phyloP scores from a whole-genome alignment of 2,797 vertebrate species.

The Galago senegalensis region DNA sequence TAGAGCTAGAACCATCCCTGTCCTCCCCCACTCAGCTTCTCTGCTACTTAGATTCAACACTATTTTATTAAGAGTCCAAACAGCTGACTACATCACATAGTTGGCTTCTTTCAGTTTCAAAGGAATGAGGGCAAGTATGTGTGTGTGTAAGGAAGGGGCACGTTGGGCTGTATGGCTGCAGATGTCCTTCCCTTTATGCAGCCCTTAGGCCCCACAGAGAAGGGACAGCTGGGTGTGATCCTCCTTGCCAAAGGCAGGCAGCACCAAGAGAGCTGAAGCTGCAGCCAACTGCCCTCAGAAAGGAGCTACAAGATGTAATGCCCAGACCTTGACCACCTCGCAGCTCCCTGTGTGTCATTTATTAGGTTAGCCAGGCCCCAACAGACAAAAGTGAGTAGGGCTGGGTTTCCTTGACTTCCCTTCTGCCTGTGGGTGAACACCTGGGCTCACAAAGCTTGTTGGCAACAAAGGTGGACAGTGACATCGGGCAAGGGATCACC shows the following conservation, averaged over 20 bases:
- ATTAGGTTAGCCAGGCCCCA: not conserved
- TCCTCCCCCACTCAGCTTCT: not conserved
- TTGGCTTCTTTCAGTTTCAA: constrained; percentile 55
- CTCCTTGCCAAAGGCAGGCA: not conserved
- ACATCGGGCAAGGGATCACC: not conserved
- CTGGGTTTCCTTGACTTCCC: not conserved
- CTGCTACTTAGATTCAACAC: not conserved
- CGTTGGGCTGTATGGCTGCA: not conserved
- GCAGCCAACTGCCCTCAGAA: not conserved
- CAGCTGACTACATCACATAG: not conserved
- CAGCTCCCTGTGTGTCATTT: not conserved
- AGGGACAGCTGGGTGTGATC: not conserved
- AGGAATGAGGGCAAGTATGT: not conserved
- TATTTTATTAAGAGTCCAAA: not conserved
- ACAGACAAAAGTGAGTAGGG: not conserved
- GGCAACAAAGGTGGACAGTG: not conserved
- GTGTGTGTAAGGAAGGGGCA: not conserved
- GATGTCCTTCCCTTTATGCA: not conserved
- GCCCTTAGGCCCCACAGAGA: not conserved
- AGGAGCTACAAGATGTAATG: not conserved
- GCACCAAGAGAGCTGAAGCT: not conserved
- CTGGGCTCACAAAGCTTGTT: not conserved
- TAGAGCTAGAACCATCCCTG: not conserved
- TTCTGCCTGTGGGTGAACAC: not conserved
- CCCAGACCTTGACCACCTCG: not conserved